These are phyloP conservation scores for Triplophysa siluroides DNA, from an alignment of 2,113 vertebrate species.

Conservation along the genomic window DNA sequence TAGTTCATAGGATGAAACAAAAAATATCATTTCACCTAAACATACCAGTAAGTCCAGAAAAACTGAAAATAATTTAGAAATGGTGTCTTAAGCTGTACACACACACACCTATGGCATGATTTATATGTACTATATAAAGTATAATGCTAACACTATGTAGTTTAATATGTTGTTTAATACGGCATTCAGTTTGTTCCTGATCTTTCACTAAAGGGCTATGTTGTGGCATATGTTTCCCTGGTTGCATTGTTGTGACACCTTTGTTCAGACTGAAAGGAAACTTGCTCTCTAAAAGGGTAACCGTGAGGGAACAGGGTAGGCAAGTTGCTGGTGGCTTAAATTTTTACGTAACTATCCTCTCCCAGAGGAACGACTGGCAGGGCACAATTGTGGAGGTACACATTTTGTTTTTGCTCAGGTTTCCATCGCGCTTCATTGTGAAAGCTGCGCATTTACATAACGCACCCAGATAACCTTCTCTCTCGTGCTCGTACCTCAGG, in stretches of 20 bases:
- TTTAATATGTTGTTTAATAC: too few relatives aligned
- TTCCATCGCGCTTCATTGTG: neutral
- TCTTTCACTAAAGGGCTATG: neutral
- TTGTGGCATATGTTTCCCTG: constrained; percentile 1
- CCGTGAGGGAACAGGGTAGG: neutral
- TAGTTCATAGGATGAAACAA: too few relatives aligned
- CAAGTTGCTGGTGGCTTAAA: constrained; percentile 25
- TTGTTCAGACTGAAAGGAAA: neutral
- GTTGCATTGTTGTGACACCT: constrained; percentile 1
- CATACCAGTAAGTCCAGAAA: too few relatives aligned
- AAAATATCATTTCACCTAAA: too few relatives aligned
- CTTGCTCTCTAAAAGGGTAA: neutral
- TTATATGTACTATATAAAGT: too few relatives aligned
- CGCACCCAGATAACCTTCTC: neutral
- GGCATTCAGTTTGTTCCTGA: neutral
- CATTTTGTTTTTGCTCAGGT: neutral
- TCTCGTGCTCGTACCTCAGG: neutral
- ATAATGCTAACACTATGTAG: too few relatives aligned
- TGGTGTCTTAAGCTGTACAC: too few relatives aligned
- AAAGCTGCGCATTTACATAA: constrained; percentile 43
- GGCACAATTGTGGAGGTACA: neutral
- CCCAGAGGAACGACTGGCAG: neutral
- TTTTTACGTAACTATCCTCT: neutral
- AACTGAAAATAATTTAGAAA: too few relatives aligned
- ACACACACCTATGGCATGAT: too few relatives aligned